Percentiles rank a stretch among this genome's conserved stretches.
These are phyloP conservation scores for Drosophila rubida DNA, from an alignment of 2,888 invertebrate species.

Conservation along the genomic window DNA sequence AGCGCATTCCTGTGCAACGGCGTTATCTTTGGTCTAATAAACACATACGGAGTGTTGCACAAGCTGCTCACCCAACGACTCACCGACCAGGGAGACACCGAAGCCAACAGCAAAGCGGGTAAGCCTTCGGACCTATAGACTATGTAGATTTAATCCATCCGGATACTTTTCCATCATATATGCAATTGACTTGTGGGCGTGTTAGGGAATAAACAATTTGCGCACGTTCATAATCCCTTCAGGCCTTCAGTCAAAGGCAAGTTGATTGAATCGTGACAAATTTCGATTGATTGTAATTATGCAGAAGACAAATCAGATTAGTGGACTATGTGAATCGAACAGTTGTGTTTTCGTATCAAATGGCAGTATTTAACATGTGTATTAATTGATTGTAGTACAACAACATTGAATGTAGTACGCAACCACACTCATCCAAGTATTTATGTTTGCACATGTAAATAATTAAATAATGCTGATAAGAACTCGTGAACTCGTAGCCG, in stretches of 20 bases:
- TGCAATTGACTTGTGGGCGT: neutral
- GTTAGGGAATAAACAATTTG: constrained; percentile 29
- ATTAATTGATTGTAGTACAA: constrained; percentile 13
- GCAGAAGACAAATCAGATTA: constrained; percentile 58
- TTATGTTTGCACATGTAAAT: neutral
- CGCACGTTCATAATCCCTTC: constrained; percentile 51
- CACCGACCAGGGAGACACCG: constrained; percentile 87
- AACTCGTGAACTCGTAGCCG: neutral
- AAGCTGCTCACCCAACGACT: constrained; percentile 89
- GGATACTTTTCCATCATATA: no score
- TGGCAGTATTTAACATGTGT: constrained; percentile 11
- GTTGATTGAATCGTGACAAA: constrained; percentile 59
- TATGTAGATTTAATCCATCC: neutral
- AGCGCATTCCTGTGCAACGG: constrained; percentile 96
- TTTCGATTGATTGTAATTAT: constrained; percentile 65
- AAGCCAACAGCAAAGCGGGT: constrained; percentile 94
- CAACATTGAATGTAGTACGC: no score
- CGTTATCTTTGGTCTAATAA: constrained; percentile 95
- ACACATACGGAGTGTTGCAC: constrained; percentile 92
- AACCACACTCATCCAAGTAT: neutral
- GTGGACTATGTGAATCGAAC: constrained; percentile 52
- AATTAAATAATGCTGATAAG: constrained; percentile 24
- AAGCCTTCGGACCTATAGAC: constrained; percentile 82
- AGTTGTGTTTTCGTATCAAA: constrained; percentile 35
- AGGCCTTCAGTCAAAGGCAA: constrained; percentile 49